A percentile compares a stretch with the other conserved stretches of the same genome.
phyloP scores from a whole-genome alignment of 2,113 vertebrate species.

The Clarias macrocephalus region DNA sequence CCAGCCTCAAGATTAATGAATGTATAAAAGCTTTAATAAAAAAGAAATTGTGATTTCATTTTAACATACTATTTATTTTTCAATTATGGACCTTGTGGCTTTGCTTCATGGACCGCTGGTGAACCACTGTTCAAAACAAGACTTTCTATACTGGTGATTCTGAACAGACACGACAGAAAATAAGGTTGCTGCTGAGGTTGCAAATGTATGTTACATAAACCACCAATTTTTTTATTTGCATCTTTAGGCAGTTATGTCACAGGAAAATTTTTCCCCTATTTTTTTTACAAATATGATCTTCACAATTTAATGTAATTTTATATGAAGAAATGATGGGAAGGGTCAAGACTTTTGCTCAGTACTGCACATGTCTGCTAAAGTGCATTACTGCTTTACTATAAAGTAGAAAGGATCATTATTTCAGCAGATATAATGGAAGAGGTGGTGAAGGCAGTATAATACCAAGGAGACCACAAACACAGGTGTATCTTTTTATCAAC shows the following conservation, averaged over 20 bases:
- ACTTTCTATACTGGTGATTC: too few species aligned
- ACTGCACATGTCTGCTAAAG: not conserved
- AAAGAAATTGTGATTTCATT: not conserved
- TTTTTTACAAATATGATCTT: too few species aligned
- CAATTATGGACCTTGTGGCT: not conserved
- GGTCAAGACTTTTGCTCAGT: too few species aligned
- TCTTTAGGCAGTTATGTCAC: too few species aligned
- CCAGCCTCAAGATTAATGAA: not conserved
- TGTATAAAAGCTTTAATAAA: not conserved
- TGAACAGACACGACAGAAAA: too few species aligned
- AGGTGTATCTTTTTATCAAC: conserved; percentile 74
- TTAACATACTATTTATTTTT: not conserved
- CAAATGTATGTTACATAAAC: too few species aligned
- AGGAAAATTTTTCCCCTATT: too few species aligned
- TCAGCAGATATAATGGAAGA: conserved; percentile 47
- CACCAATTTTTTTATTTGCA: too few species aligned
- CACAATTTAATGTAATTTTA: too few species aligned
- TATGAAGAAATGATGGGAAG: too few species aligned
- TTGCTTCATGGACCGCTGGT: not conserved
- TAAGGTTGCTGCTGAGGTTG: too few species aligned
- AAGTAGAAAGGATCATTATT: conserved; percentile 43
- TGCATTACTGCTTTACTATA: not conserved
- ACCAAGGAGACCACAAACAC: conserved; percentile 70
- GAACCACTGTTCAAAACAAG: not conserved
- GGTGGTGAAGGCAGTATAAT: conserved; percentile 45